A percentile compares a stretch with the other conserved stretches of the same genome.
These are phyloP conservation scores for Microhierax caerulescens DNA, from an alignment of 2,797 vertebrate genomes.

Conservation along the genomic window DNA sequence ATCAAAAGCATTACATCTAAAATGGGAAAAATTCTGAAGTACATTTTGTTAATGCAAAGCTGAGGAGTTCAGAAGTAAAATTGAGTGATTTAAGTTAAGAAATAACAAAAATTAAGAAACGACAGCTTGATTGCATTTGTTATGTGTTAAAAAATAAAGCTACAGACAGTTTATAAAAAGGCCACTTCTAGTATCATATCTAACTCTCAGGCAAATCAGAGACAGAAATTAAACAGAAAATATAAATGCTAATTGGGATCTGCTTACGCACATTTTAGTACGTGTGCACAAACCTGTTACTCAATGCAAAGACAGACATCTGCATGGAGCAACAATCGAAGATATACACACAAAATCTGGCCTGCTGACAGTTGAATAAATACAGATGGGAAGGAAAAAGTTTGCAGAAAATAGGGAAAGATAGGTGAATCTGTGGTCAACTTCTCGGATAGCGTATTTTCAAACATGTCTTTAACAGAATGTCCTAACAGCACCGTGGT, in stretches of 20 bases:
- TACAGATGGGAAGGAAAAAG: not conserved
- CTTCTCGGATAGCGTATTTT: not conserved
- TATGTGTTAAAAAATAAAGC: not conserved
- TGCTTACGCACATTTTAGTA: not conserved
- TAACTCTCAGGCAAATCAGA: constrained; percentile 13
- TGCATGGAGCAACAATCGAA: not conserved
- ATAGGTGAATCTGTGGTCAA: not conserved
- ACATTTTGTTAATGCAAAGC: not conserved
- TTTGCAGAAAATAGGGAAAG: not conserved
- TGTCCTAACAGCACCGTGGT: not conserved
- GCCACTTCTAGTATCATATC: not conserved
- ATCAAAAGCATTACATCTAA: not conserved
- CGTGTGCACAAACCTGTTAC: not conserved
- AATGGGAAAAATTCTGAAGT: not conserved
- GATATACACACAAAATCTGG: not conserved
- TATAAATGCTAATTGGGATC: constrained; percentile 45
- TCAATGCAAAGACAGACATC: not conserved
- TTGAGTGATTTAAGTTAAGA: not conserved
- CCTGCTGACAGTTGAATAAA: not conserved
- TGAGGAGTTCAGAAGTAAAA: not conserved
- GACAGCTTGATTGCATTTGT: not conserved
- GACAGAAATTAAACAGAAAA: constrained; percentile 37
- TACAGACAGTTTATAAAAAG: not conserved
- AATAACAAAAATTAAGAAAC: constrained; percentile 18
- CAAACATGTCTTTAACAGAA: not conserved